Evolutionary conservation across 2,797 vertebrate species (phyloP), one percentile per base, ranked within the genome.

Genomic region (Pangasius krempfi): DNA sequence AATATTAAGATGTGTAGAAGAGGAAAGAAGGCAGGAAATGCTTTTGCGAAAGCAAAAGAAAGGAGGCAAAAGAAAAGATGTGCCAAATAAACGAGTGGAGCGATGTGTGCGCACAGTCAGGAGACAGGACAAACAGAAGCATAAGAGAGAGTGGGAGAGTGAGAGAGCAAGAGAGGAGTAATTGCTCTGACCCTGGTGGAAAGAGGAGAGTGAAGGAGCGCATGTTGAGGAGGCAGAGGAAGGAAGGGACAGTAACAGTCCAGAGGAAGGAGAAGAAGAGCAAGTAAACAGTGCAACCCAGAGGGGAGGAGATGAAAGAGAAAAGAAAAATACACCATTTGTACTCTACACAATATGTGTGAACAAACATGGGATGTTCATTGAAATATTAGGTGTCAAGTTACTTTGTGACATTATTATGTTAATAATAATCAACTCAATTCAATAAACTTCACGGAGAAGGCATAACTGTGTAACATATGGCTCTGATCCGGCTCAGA

Each of bases 121-220:
- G 70, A 88, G 75, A 85, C 22, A 86, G 75, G 62, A 58, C 60
- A 85, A 85, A 85, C 82, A 85, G 52, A 37, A 78, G 16, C 58
- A 40, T 56, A 52, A 70, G 30, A 56, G 33, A 72, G 20, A 88
- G 73, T 47, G 62, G 56, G 83, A 52, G 64, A 82, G 58, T 66
- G 40, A 25, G 84, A 64, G 73, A 81, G 89, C 87, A 78, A 89
- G 88, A 90, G 80, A 90, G 89, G 89, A 85, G 89, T 89, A 90
- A 90, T 89, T 91, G 87, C 85, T 88, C 88, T 91, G 89, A 91
- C 90, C 88, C 91, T 92, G 90, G 85, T 87, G 85, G 87, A 90
- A 89, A 85, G 87, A 88, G 85, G 81, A 90, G 90, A 91, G 89
- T 88, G 87, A 86, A 86, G 88, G 85, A 90, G 89, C 22, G 88